phyloP scores from a whole-genome alignment of 2,113 vertebrate species.

The Phasianus colchicus region DNA sequence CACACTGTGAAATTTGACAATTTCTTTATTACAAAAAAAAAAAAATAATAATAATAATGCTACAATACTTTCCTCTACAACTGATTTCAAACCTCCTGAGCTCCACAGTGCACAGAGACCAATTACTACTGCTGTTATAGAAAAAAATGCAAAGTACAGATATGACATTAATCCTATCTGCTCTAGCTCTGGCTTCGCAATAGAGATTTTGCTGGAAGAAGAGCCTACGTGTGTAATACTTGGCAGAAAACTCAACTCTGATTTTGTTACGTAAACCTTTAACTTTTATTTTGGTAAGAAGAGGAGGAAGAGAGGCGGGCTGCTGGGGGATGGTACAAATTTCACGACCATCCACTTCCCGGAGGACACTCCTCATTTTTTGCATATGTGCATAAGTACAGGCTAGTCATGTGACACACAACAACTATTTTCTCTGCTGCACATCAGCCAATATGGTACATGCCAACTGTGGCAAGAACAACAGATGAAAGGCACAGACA shows the following conservation, averaged over 20 bases:
- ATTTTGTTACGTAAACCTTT: slow-evolving; percentile 34
- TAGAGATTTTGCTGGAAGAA: background rate
- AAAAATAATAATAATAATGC: background rate
- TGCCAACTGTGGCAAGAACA: slow-evolving; percentile 29
- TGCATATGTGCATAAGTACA: background rate
- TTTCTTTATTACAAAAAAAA: background rate
- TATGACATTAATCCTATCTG: background rate
- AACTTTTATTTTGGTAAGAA: slow-evolving; percentile 46
- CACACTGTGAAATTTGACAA: background rate
- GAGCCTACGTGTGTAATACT: background rate
- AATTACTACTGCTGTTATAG: background rate
- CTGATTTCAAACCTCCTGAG: background rate
- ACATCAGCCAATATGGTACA: slow-evolving; percentile 24
- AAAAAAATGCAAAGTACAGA: background rate
- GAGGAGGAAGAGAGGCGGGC: background rate
- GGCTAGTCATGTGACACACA: background rate
- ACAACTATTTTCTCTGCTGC: slow-evolving; percentile 7
- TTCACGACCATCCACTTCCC: background rate
- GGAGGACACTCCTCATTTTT: background rate
- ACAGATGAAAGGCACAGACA: slow-evolving; percentile 58
- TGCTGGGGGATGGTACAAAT: background rate
- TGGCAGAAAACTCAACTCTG: slow-evolving; percentile 38
- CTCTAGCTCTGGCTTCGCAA: background rate
- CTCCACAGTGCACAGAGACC: background rate
- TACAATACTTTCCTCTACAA: background rate